These are phyloP conservation scores for Bostrychus sinensis DNA, from an alignment of 2,113 vertebrate genomes.

Conservation along the genomic window DNA sequence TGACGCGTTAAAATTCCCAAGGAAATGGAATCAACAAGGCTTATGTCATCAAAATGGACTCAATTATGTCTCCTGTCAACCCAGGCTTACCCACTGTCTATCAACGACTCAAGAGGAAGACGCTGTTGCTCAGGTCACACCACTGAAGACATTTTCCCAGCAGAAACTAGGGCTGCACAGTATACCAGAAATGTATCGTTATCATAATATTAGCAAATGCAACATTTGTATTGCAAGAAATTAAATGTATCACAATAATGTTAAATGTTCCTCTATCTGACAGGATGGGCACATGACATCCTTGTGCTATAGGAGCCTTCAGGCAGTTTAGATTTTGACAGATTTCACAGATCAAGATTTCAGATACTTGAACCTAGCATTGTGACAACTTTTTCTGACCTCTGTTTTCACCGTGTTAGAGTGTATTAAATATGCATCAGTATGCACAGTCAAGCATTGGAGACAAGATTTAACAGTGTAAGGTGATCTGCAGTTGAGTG, in stretches of 20 bases:
- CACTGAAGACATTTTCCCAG: slow-evolving; percentile 6
- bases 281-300: no score
- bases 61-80: slow-evolving; percentile 51
- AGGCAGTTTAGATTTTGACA: no score
- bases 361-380: background rate
- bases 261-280: no score
- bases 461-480: slow-evolving; percentile 39
- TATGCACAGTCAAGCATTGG: slow-evolving; percentile 16
- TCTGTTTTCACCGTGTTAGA: background rate
- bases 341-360: no score
- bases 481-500: slow-evolving; percentile 48
- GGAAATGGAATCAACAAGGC: slow-evolving; percentile 30
- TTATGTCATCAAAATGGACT: slow-evolving; percentile 50
- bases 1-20: slow-evolving; percentile 10
- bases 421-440: slow-evolving; percentile 2
- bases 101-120: slow-evolving; percentile 29
- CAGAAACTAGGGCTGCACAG: slow-evolving; percentile 7
- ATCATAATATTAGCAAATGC: no score
- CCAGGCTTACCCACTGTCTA: slow-evolving; percentile 20
- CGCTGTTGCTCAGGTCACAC: slow-evolving; percentile 20
- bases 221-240: no score
- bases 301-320: no score
- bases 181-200: no score
- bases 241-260: no score
- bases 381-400: background rate